Evolutionary conservation across 2,797 vertebrate genomes (phyloP).

Genomic region (Siniperca undulata): DNA sequence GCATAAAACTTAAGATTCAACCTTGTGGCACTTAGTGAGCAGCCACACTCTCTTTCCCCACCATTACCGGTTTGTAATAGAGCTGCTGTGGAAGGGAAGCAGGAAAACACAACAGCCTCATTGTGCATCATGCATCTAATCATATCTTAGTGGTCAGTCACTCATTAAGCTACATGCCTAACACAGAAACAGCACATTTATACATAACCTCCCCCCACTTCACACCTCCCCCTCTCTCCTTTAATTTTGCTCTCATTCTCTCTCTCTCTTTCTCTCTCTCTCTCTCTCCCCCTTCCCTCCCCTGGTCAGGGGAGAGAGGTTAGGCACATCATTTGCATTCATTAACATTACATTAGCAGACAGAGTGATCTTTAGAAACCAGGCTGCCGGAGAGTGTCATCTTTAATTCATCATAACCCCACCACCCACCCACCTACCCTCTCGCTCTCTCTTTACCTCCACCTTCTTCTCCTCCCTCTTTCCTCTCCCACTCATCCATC

Average conservation of each 20-base stretch:
- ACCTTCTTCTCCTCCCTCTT: slow-evolving; percentile 36
- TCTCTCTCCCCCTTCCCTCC: slow-evolving; percentile 32
- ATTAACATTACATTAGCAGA: slow-evolving; percentile 88
- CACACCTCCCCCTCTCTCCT: slow-evolving; percentile 19
- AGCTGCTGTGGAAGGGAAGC: slow-evolving; percentile 31
- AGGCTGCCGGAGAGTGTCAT: slow-evolving; percentile 83
- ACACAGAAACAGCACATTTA: slow-evolving; percentile 44
- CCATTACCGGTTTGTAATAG: slow-evolving; percentile 37
- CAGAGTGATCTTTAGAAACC: slow-evolving; percentile 86
- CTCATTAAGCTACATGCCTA: slow-evolving; percentile 20
- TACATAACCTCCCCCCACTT: slow-evolving; percentile 1
- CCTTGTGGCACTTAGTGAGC: slow-evolving; percentile 47
- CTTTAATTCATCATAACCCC: slow-evolving; percentile 87
- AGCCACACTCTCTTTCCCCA: slow-evolving; percentile 13
- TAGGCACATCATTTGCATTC: slow-evolving; percentile 86
- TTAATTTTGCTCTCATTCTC: slow-evolving; percentile 14
- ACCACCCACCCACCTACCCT: slow-evolving; percentile 33
- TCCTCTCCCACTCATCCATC: slow-evolving; percentile 19
- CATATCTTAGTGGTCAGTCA: slow-evolving; percentile 55
- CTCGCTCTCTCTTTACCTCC: slow-evolving; percentile 46
- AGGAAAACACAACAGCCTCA: slow-evolving; percentile 29
- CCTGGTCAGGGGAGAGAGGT: slow-evolving; percentile 80
- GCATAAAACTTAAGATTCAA: slow-evolving; percentile 61
- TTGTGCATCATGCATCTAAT: slow-evolving; percentile 34
- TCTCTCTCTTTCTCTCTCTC: slow-evolving; percentile 8